Evolutionary conservation across 2,888 invertebrate genomes (phyloP), one percentile per base, ranked within the genome.

Genomic region (Plebejus anna): DNA sequence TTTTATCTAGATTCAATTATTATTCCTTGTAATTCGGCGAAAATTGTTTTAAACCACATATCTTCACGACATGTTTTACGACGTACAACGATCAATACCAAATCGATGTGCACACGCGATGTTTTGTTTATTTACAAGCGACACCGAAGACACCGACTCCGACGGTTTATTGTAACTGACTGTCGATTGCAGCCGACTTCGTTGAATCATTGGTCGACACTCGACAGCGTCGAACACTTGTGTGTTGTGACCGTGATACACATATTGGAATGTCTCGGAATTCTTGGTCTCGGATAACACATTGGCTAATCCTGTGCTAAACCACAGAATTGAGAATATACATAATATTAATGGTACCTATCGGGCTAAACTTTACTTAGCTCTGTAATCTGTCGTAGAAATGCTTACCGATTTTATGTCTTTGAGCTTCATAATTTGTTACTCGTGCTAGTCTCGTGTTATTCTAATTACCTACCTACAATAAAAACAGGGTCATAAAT

Each of bases 41-140:
- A 61, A 22, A 66, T 32, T n/a, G 2, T 9, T 28, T 66, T 66
- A 32, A 61, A 28, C 61, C 13, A 66, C 13, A 66, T 22, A 66
- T 32, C 32, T 36, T 36, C 11, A 61, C 61, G 13, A 32, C 66
- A 66, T 66, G 28, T 36, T 66, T 32, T 16, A 32, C 13, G 32
- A 32, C 66, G 32, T 36, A 32, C 32, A 36, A 36, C 66, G 13
- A 22, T 36, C 66, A 32, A 66, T 16, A 66, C 11, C 32, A 32
- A 66, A 66, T 66, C 66, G 32, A 66, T 66, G 66, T 66, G 32
- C 66, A 66, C 66, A 66, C 66, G 66, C 66, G 66, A 36, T 66
- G 66, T 66, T 61, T 66, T 66, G 66, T 66, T 61, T 66, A 32
- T 66, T 66, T 66, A 36, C 66, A 66, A 66, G 66, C 66, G 66